phyloP scores from a whole-genome alignment of 2,888 invertebrate genomes.

The Lithophane semibrunnea region DNA sequence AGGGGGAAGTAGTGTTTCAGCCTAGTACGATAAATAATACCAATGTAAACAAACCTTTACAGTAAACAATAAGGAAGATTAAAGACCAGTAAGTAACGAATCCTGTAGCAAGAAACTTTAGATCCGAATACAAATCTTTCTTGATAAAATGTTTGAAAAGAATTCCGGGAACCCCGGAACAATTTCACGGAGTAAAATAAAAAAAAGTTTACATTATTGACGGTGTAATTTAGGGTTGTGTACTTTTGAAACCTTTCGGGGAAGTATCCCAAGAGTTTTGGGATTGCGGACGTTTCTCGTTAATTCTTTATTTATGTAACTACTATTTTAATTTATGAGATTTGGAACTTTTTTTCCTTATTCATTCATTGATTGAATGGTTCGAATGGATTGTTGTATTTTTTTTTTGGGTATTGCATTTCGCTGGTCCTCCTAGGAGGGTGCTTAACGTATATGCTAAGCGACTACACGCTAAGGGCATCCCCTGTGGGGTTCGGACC shows the following conservation, averaged over 20 bases:
- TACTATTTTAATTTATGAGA: neutral
- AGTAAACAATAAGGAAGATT: neutral
- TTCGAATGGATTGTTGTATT: neutral
- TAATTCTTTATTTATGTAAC: neutral
- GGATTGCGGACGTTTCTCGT: neutral
- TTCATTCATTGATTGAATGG: neutral
- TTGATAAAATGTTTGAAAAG: conserved; percentile 22
- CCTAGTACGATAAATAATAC: neutral
- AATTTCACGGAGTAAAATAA: conserved; percentile 13
- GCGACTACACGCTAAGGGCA: no score
- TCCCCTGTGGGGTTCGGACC: no score
- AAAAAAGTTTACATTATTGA: conserved; percentile 40
- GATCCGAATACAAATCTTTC: conserved; percentile 5
- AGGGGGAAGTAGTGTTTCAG: neutral
- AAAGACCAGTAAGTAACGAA: conserved; percentile 1
- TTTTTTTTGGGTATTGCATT: neutral
- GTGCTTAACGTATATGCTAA: no score
- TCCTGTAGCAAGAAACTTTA: conserved; percentile 13
- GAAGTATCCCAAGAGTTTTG: conserved; percentile 8
- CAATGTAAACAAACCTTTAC: neutral
- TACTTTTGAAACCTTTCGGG: conserved; percentile 22
- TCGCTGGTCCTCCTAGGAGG: no score
- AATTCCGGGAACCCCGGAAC: conserved; percentile 20
- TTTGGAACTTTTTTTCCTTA: neutral
- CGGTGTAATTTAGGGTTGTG: conserved; percentile 20